Conservation (phyloP, 53 echinoderm and acorn worm species). For the Paelopatides confundens region DNA sequence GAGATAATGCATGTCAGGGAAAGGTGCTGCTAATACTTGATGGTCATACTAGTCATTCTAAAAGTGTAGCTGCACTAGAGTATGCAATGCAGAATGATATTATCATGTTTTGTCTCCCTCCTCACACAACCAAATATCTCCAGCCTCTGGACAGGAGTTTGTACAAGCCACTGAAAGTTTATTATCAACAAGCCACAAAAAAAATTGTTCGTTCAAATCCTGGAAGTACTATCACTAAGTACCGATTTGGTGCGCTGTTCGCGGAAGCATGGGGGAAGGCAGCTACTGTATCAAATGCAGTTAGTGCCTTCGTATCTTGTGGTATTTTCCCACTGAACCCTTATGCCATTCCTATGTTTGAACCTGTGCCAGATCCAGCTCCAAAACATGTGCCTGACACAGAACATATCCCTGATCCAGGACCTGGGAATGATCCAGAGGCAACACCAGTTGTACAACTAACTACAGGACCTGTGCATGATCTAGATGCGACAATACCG, state of each 20-base stretch:
- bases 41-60: constrained; percentile 57
- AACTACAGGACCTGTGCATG: too few relatives aligned
- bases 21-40: constrained; percentile 64
- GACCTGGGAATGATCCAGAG: too few relatives aligned
- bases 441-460: too few relatives aligned
- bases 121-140: constrained; percentile 55
- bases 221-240: constrained; percentile 52
- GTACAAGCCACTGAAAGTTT: constrained; percentile 47
- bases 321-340: constrained; percentile 47
- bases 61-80: constrained; percentile 27
- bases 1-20: constrained; percentile 45
- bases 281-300: constrained; percentile 45
- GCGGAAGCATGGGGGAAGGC: constrained; percentile 36
- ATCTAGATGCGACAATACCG: too few relatives aligned
- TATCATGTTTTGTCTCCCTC: constrained; percentile 52
- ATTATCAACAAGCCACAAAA: constrained; percentile 37
- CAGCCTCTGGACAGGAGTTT: constrained; percentile 60
- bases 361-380: too few relatives aligned
- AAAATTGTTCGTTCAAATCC: constrained; percentile 20
- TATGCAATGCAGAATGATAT: constrained; percentile 47
- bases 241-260: constrained; percentile 46
- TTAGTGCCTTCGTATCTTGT: constrained; percentile 36
- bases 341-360: not conserved
- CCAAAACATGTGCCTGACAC: too few relatives aligned
- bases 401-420: too few relatives aligned